Evolutionary conservation across 2,113 vertebrate genomes (phyloP), one percentile per base, ranked within the genome.

Genomic region (Petroica traversi): DNA sequence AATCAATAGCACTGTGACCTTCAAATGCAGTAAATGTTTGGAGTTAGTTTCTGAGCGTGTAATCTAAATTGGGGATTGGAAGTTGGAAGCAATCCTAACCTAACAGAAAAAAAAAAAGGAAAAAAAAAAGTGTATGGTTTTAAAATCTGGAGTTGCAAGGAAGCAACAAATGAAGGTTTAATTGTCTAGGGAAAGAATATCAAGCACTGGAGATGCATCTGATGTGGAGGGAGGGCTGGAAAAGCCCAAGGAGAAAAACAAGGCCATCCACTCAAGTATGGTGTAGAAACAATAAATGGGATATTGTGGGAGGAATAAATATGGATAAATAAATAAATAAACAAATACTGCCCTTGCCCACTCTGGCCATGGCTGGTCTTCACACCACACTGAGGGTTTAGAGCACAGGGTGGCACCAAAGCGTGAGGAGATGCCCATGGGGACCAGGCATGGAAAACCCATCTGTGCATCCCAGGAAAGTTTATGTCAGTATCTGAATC

Each of bases 1-100:
- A 98, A 98, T 98, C 98, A 98, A 98, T 98, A 98, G 97, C 96
- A 89, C 97, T 89, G 96, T 97, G 97, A 98, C 98, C 98, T 98
- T 98, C 98, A 98, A 98, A 98, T 97, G 58, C 97, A 96, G 97
- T 98, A 98, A 98, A 98, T 97, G 98, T 98, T 98, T 98, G 97
- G 98, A 98, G 97, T 97, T 97, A 93, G 96, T 98, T 98, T 97
- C 97, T 98, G 97, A 97, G 97, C 97, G 93, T 97, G 97, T 97
- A 98, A 98, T 98, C 97, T 98, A 98, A 98, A 98, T 98, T 98
- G 97, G 97, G 97, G 97, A 98, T 98, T 98, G 97, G 95, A 98
- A 98, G 93, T 98, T 98, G 98, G 98, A 98, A 97, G 73, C 19
- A 34, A 84, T 98, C 98, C 97, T 98, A 98, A 98, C 91, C 96